phyloP scores from a whole-genome alignment of 2,797 vertebrate genomes.

The Coluber constrictor region DNA sequence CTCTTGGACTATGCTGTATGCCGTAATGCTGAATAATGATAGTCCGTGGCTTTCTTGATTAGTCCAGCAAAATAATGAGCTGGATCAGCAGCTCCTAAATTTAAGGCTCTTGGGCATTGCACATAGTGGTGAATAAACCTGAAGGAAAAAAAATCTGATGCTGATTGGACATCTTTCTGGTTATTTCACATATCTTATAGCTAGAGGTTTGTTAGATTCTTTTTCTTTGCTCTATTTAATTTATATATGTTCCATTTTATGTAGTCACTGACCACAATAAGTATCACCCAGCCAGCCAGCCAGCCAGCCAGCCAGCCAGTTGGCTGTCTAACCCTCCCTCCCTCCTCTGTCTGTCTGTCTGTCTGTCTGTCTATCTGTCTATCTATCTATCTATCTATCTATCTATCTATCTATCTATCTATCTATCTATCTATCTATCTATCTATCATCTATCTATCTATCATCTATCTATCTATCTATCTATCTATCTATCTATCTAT shows the following conservation, averaged over 20 bases:
- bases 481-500: not conserved
- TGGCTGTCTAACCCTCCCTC: too few species aligned
- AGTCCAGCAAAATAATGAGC: not conserved
- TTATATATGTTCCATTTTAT: not conserved
- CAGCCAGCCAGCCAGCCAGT: too few species aligned
- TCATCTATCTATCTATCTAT: too few species aligned
- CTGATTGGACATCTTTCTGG: not conserved
- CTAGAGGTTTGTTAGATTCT: not conserved
- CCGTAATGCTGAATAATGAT: not conserved
- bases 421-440: too few species aligned
- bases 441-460: too few species aligned
- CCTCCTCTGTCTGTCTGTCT: too few species aligned
- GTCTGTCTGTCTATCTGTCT: too few species aligned
- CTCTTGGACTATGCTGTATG: not conserved
- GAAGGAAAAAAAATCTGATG: not conserved
- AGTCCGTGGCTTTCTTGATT: not conserved
- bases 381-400: too few species aligned
- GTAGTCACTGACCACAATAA: not conserved
- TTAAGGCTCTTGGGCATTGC: not conserved
- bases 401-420: too few species aligned
- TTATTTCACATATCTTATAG: not conserved
- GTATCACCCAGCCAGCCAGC: not conserved
- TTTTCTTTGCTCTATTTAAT: not conserved
- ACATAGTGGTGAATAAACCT: not conserved
- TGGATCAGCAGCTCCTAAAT: not conserved